These are phyloP conservation scores for Slavum lentiscoides DNA, from an alignment of 2,888 invertebrate genomes.

Conservation along the genomic window DNA sequence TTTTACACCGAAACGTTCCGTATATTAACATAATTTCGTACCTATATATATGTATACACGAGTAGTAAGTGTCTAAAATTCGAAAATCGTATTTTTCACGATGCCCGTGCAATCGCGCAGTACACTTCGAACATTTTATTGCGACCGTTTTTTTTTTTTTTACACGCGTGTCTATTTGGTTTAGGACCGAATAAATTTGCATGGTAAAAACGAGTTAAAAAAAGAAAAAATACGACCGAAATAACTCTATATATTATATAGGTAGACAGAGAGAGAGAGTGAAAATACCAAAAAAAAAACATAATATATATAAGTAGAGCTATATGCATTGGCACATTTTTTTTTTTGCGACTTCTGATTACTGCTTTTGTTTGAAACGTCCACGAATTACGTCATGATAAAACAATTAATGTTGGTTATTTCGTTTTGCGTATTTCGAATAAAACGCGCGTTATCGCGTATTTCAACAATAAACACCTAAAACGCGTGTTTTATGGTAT, in stretches of 20 bases:
- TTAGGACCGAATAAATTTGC: slow-evolving; percentile 48
- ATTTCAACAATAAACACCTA: no score
- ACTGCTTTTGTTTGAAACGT: no score
- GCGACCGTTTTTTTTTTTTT: slow-evolving; percentile 10
- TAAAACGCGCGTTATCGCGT: no score
- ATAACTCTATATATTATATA: slow-evolving; percentile 1
- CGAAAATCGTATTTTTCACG: slow-evolving; percentile 39
- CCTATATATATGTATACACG: not conserved
- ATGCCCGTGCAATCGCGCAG: no score
- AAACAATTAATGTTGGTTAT: no score
- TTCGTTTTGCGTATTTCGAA: no score
- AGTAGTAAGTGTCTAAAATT: slow-evolving; percentile 15
- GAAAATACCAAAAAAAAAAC: not conserved
- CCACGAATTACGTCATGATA: no score
- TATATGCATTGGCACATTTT: no score
- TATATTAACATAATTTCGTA: slow-evolving; percentile 26
- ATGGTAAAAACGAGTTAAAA: slow-evolving; percentile 43
- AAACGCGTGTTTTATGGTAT: no score
- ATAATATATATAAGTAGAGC: no score
- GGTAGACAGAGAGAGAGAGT: not conserved
- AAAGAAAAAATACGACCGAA: slow-evolving; percentile 5
- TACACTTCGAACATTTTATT: not conserved
- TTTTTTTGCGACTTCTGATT: no score
- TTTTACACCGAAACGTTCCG: slow-evolving; percentile 1
- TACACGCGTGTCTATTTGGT: not conserved